These are phyloP conservation scores for Hetaerina americana DNA, from an alignment of 1,140 invertebrate genomes.

Conservation along the genomic window DNA sequence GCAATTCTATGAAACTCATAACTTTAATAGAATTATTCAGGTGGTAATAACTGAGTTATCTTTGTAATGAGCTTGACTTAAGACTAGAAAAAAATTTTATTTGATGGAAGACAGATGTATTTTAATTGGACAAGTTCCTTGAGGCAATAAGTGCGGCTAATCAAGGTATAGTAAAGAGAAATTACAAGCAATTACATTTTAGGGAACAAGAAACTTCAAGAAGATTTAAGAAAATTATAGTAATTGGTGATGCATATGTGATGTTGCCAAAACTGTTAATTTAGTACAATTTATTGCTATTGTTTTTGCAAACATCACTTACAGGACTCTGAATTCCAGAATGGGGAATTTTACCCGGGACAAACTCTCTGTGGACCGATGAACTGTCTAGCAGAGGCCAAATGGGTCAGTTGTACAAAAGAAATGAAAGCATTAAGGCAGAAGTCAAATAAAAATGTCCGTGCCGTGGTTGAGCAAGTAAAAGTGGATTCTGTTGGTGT, in stretches of 20 bases:
- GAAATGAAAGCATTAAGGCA: conserved; percentile 49
- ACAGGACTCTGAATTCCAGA: conserved; percentile 44
- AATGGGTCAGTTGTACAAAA: conserved; percentile 64
- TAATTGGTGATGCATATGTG: no score
- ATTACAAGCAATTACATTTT: not conserved
- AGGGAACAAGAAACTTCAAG: not conserved
- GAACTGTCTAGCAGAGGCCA: conserved; percentile 52
- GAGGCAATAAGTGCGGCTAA: no score
- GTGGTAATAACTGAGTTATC: no score
- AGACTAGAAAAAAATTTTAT: no score
- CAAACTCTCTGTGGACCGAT: conserved; percentile 58
- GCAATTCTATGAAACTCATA: no score
- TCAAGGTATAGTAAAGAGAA: no score
- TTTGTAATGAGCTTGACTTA: no score
- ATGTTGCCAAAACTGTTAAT: no score
- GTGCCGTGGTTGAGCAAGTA: conserved; percentile 46
- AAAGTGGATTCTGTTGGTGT: conserved; percentile 51
- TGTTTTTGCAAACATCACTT: conserved; percentile 8
- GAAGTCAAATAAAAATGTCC: conserved; percentile 37
- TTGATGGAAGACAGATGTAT: no score
- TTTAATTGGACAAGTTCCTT: no score
- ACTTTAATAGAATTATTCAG: no score
- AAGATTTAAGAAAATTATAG: no score
- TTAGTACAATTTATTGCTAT: not conserved
- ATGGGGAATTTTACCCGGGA: conserved; percentile 59